Base-by-base conservation (phyloP, 92 coral and sea anemone genomes). In the Zoanthus gigantus region DNA sequence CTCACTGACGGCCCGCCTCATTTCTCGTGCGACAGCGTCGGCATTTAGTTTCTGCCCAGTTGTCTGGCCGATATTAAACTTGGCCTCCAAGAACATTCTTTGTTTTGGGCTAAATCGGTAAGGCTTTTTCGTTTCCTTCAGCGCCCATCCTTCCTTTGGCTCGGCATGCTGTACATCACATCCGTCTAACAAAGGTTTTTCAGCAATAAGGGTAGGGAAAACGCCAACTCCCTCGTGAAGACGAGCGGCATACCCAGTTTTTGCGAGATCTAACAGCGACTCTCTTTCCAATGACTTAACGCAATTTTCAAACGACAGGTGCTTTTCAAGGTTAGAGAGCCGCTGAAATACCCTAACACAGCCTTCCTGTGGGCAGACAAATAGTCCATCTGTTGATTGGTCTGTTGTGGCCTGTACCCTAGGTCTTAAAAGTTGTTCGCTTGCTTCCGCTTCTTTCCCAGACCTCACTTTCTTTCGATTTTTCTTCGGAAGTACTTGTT, bases 321-420 rank as follows among this genome's bases (percentile, higher is more conserved):
- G 94, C 17, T 67, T 78, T 78, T 91, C 92, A 23, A 88, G 92
- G 14, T 71, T 74, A 7, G 89, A 74, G n/a, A 74, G 65, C 57
- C 86, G 63, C 72, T 91, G 91, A 76, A 87, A 90, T 4, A 83
- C 88, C 23, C 86, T 79, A 58, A 79, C 72, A 47, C 94, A 92
- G 8, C 94, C 94, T 23, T 92, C 88, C 56, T 89, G 79, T 28
- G 94, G 92, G 47, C 94, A 86, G 4, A 76, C 23, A 52, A 79
- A 87, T 52, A 89, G 14, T 30, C 48, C 66, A 77, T 44, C 76
- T 14, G 14, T 77, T 9, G 63, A 52, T 18, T 72, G 50, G 50
- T 72, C 54, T 44, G 50, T 16, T n/a, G 23, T 34, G 76, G 50
- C 76, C 50, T 11, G 76, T 72, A 44, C 48, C 11, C 46, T 31